A percentile compares a stretch with the other conserved stretches of the same genome.
These are phyloP conservation scores for Craniophora ligustri DNA, from an alignment of 2,888 invertebrate species.

Conservation along the genomic window DNA sequence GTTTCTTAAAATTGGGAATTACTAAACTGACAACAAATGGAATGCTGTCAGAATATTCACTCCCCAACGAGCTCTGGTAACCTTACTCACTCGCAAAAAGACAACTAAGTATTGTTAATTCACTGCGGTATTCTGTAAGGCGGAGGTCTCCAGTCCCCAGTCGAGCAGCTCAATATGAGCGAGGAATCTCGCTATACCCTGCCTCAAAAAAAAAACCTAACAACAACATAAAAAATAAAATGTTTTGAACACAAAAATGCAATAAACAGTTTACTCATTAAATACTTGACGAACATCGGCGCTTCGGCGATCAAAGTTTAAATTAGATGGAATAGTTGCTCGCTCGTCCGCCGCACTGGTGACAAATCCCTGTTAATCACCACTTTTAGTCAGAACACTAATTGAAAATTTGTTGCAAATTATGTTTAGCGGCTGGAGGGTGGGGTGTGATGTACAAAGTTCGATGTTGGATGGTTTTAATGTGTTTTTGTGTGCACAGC, in stretches of 20 bases:
- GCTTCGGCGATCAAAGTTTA: constrained; percentile 50
- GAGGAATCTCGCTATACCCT: no score
- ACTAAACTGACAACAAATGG: no score
- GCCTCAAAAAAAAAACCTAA: not conserved
- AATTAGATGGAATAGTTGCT: constrained; percentile 56
- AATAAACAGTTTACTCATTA: constrained; percentile 43
- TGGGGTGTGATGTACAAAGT: constrained; percentile 27
- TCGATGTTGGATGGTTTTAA: constrained; percentile 11
- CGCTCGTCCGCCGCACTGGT: constrained; percentile 18
- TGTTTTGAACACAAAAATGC: constrained; percentile 29
- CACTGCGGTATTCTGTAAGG: no score
- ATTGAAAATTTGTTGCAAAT: constrained; percentile 51
- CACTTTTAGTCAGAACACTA: constrained; percentile 36
- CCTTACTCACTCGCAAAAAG: no score
- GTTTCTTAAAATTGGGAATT: no score
- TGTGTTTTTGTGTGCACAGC: constrained; percentile 4
- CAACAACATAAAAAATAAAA: not conserved
- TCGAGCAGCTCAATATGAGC: no score
- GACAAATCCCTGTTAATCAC: constrained; percentile 52
- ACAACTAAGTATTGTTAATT: no score
- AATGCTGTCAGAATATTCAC: no score
- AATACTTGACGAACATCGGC: constrained; percentile 36
- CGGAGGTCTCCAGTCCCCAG: no score
- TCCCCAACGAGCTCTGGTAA: no score
- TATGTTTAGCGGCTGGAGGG: constrained; percentile 12